Base-by-base conservation (phyloP, 2,888 invertebrate species). In the Neoascia interrupta region DNA sequence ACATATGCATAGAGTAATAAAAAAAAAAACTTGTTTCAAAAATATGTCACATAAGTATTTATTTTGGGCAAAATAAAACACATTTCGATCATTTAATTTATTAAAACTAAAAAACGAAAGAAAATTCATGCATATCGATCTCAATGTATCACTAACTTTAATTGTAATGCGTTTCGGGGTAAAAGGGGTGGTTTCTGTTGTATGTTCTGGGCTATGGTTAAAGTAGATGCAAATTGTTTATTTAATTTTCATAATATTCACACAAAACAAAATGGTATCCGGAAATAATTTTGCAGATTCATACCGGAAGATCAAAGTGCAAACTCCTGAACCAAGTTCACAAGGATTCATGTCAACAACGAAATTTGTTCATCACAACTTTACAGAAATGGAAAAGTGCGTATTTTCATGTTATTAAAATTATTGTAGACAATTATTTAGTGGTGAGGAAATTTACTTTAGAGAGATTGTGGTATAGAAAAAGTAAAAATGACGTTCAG, bases 351-450 rank as follows among this genome's bases (percentile, higher is more conserved):
- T 89, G 19, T 86, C 87, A 34, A 87, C 91, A 83, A 91, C 90
- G 8, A 91, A 92, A 84, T 95, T 94, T 89, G 89, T 90, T 81
- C 96, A 97, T 88, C 97, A 97, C 89, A 92, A 96, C 89, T 95
- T 93, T 87, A 85, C 86, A n/a, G 90, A 91, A 84, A 92, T 97
- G 93, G 93, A 93, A 87, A 88, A 88, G 83, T 90, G 85, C 84
- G 87, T 85, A 84, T 83, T 68, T 39, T 10, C 21, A 1, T 8
- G n/a, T n/a, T n/a, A n/a, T n/a, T n/a, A n/a, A n/a, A n/a, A n/a
- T n/a, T n/a, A n/a, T n/a, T n/a, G n/a, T n/a, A n/a, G n/a, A n/a
- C n/a, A n/a, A n/a, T n/a, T n/a, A n/a, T n/a, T n/a, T n/a, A n/a
- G n/a, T n/a, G n/a, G n/a, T n/a, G n/a, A n/a, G n/a, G n/a, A n/a